These are phyloP conservation scores for Anorthoa munda DNA, from an alignment of 2,888 invertebrate genomes.

Conservation along the genomic window DNA sequence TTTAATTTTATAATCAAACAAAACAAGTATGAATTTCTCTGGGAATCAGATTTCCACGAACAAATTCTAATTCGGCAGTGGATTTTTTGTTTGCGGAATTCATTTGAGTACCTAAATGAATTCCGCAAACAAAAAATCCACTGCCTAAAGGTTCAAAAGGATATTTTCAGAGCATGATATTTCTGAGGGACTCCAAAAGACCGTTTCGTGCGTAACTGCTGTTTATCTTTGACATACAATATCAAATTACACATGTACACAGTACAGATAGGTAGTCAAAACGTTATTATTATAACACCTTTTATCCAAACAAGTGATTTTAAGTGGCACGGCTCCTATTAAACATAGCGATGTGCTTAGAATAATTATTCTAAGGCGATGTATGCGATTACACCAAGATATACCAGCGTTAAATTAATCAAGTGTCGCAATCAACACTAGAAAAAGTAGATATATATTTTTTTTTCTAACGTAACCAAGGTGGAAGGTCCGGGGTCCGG, in stretches of 20 bases:
- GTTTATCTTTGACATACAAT: neutral
- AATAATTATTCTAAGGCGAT: too few relatives aligned
- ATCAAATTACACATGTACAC: too few relatives aligned
- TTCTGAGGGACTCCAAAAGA: neutral
- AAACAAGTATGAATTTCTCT: neutral
- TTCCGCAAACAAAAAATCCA: too few relatives aligned
- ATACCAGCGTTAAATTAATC: neutral
- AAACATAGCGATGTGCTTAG: neutral
- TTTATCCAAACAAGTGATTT: slow-evolving; percentile 20
- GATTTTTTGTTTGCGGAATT: neutral
- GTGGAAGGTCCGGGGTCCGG: too few relatives aligned
- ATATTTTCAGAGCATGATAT: neutral
- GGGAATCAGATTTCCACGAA: neutral
- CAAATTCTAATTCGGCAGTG: neutral
- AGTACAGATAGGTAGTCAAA: too few relatives aligned
- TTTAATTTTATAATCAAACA: neutral
- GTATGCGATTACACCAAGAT: neutral
- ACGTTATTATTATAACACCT: too few relatives aligned
- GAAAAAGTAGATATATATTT: too few relatives aligned
- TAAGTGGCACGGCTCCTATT: slow-evolving; percentile 2
- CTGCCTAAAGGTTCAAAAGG: too few relatives aligned
- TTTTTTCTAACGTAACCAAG: too few relatives aligned
- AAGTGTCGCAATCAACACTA: neutral
- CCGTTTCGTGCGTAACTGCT: neutral
- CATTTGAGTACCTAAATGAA: too few relatives aligned